Evolutionary conservation across 1,140 invertebrate species (phyloP).

Genomic region (Neocloeon triangulifer): DNA sequence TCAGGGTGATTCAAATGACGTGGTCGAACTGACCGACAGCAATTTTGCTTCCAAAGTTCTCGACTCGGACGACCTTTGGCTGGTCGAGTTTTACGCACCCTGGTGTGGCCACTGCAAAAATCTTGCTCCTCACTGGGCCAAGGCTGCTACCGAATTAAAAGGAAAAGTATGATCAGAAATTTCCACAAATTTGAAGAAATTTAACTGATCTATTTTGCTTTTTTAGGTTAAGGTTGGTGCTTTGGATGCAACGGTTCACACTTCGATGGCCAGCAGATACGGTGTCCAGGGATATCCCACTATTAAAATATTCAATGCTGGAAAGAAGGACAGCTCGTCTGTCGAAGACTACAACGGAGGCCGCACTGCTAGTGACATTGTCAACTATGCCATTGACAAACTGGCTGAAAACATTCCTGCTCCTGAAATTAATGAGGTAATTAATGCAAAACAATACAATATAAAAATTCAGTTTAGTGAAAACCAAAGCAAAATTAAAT

Average conservation of each 20-base stretch:
- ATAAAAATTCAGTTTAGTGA: too few species aligned
- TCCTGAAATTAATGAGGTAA: slow-evolving; percentile 67
- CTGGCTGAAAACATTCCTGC: slow-evolving; percentile 64
- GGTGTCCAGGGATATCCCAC: slow-evolving; percentile 86
- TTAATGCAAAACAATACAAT: too few species aligned
- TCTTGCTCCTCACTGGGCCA: slow-evolving; percentile 82
- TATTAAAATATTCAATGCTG: slow-evolving; percentile 82
- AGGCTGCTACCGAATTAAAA: slow-evolving; percentile 82
- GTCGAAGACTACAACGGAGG: slow-evolving; percentile 71
- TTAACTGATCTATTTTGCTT: slow-evolving; percentile 4
- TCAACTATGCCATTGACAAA: slow-evolving; percentile 74
- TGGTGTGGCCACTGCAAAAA: slow-evolving; percentile 96
- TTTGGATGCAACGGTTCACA: slow-evolving; percentile 86
- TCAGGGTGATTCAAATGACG: slow-evolving; percentile 37
- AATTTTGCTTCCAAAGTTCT: slow-evolving; percentile 86
- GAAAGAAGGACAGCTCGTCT: slow-evolving; percentile 41
- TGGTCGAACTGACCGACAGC: slow-evolving; percentile 78
- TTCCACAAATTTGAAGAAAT: neutral
- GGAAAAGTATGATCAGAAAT: slow-evolving; percentile 39
- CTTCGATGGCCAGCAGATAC: slow-evolving; percentile 49
- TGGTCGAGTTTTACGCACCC: slow-evolving; percentile 94
- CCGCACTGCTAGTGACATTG: slow-evolving; percentile 76
- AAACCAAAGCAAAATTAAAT: too few species aligned
- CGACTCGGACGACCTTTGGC: slow-evolving; percentile 77
- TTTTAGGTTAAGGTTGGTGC: slow-evolving; percentile 73